These are phyloP conservation scores for Sorex maritimensis DNA, from an alignment of 2,797 vertebrate genomes.

Conservation along the genomic window DNA sequence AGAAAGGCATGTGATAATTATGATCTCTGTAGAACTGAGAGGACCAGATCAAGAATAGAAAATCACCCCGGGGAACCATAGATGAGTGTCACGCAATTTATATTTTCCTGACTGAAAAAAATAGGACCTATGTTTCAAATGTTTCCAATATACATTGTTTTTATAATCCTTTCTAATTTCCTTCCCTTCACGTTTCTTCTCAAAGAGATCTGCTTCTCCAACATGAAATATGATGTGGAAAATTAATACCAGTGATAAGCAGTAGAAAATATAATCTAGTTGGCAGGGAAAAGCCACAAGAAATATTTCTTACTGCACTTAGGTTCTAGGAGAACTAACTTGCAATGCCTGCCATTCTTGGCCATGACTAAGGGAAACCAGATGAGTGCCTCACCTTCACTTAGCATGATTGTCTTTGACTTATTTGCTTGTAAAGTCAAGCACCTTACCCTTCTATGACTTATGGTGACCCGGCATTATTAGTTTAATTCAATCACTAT, in stretches of 20 bases:
- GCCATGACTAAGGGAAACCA: not conserved
- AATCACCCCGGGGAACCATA: not conserved
- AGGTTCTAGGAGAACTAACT: not conserved
- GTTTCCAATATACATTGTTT: not conserved
- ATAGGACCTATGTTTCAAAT: slow-evolving; percentile 6
- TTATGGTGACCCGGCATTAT: not conserved
- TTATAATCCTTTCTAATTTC: slow-evolving; percentile 27
- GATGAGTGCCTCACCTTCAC: not conserved
- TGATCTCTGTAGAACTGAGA: not conserved
- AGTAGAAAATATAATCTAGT: not conserved
- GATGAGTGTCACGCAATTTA: not conserved
- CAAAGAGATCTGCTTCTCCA: slow-evolving; percentile 10
- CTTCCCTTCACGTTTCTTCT: not conserved
- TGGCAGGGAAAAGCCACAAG: not conserved
- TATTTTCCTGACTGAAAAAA: slow-evolving; percentile 14
- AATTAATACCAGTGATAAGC: slow-evolving; percentile 25
- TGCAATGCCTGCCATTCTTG: not conserved
- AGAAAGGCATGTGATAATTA: not conserved
- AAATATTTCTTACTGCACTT: not conserved
- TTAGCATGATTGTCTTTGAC: not conserved
- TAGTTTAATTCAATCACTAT: not conserved
- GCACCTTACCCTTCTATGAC: not conserved
- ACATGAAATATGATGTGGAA: slow-evolving; percentile 48
- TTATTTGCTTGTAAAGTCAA: not conserved
- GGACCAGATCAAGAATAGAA: not conserved